Percentiles rank a stretch among this genome's conserved stretches.
phyloP scores from a whole-genome alignment of 2,113 vertebrate species.

The Diadophis punctatus region DNA sequence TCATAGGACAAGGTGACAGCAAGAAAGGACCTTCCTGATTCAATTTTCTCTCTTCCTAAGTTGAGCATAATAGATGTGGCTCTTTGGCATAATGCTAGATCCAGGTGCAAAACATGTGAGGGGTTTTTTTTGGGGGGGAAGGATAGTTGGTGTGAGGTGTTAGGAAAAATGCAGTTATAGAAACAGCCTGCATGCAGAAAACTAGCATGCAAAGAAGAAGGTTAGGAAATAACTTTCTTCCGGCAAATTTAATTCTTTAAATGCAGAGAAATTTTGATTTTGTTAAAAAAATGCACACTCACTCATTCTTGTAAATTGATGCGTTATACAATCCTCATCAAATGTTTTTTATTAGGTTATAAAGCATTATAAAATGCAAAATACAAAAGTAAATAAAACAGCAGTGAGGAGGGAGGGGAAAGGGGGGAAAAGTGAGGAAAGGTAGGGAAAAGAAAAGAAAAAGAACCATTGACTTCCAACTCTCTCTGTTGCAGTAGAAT shows the following conservation, averaged over 20 bases:
- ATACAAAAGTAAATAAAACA: no score
- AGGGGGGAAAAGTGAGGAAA: no score
- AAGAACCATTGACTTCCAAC: no score
- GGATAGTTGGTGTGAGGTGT: no score
- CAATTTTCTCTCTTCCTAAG: background rate
- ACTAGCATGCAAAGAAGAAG: background rate
- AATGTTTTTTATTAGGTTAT: no score
- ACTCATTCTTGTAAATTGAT: background rate
- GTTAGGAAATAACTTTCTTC: background rate
- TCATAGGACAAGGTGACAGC: background rate
- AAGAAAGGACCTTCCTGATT: background rate
- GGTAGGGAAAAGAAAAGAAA: no score
- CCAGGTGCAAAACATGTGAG: background rate
- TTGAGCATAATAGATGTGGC: background rate
- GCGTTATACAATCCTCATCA: no score
- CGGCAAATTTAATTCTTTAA: background rate
- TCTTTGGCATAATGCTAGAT: background rate
- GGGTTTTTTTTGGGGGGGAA: background rate
- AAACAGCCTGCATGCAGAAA: background rate
- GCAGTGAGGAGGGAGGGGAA: no score
- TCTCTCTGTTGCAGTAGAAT: no score
- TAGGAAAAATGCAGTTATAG: background rate
- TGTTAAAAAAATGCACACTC: background rate
- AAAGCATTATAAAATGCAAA: no score
- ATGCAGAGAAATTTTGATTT: background rate